Base-by-base conservation (phyloP, 1,140 invertebrate species). In the Meloidogyne floridensis region DNA sequence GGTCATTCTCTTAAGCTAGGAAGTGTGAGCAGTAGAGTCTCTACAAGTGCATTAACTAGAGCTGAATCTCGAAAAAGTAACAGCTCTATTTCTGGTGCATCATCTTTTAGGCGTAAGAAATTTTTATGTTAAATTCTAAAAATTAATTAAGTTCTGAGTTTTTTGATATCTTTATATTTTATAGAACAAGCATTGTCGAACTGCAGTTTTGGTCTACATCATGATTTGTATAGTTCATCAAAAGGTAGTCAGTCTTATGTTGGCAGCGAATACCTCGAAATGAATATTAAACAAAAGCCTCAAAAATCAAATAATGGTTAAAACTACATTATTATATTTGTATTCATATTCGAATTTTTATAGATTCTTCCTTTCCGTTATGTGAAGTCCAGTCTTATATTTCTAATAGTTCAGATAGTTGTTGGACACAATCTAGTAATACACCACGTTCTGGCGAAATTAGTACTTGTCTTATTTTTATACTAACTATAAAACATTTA, bases 361-460 rank as follows among this genome's bases (percentile, higher is more conserved):
- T 54, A 13, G 83, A 84, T 53, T 43, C 65, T 18, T 18, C 51
- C 2, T 83, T 83, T 72, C 69, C 82, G 6, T 71, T 84, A 8
- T 71, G 65, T 15, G 83, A 84, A 75, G 83, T 81, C 6, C 74
- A 75, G 9, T 77, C 82, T 20, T 84, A 84, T 53, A 75, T 84
- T 10, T 77, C 79, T 32, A 69, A 78, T 59, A 69, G 51, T 71
- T 72, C 51, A 10, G 83, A 84, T 7, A 51, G 54, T 51, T 81
- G 59, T 32, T 70, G 77, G 20, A n/a, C 83, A 9, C 77, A 56
- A 0, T 9, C 43, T 32, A 3, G 80, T 53, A 69, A 42, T 70
- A 78, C 76, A 10, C 51, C n/a, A 42, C 43, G 70, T 18, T 71
- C 70, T 71, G 70, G 70, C 70, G 70, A 71, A 20, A 20, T 71